Conservation (phyloP, 2,888 invertebrate species). For the Coelinius sp. region DNA sequence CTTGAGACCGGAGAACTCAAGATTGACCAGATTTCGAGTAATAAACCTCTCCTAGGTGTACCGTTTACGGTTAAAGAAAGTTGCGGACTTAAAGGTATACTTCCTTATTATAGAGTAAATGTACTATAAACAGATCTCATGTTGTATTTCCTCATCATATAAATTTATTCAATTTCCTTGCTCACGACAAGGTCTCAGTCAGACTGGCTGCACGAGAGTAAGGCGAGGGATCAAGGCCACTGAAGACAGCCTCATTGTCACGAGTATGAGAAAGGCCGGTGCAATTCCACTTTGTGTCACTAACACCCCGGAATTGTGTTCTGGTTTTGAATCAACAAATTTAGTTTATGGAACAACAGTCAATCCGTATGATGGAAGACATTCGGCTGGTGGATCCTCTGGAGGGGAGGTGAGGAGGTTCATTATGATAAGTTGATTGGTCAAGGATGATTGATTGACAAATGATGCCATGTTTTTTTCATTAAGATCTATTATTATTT, state of each 20-base stretch:
- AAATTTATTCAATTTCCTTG: background rate
- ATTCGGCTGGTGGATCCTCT: constrained; percentile 77
- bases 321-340: constrained; percentile 76
- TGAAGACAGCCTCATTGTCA: constrained; percentile 73
- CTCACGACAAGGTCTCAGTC: constrained; percentile 62
- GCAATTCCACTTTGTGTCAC: constrained; percentile 77
- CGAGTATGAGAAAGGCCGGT: constrained; percentile 73
- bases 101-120: background rate
- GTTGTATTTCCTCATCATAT: background rate
- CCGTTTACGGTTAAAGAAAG: constrained; percentile 90
- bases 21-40: constrained; percentile 76
- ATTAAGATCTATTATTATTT: too few species aligned
- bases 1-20: constrained; percentile 75
- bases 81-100: constrained; percentile 80
- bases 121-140: background rate
- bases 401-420: constrained; percentile 73
- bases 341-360: constrained; percentile 75
- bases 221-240: constrained; percentile 67
- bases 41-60: constrained; percentile 85
- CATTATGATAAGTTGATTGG: too few species aligned
- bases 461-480: too few species aligned
- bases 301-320: constrained; percentile 77
- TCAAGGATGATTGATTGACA: too few species aligned
- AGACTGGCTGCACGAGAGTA: constrained; percentile 59
- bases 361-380: constrained; percentile 77